Evolutionary conservation across 2,113 vertebrate genomes (phyloP), one percentile per base, ranked within the genome.

Genomic region (Chloropsis cyanopogon): DNA sequence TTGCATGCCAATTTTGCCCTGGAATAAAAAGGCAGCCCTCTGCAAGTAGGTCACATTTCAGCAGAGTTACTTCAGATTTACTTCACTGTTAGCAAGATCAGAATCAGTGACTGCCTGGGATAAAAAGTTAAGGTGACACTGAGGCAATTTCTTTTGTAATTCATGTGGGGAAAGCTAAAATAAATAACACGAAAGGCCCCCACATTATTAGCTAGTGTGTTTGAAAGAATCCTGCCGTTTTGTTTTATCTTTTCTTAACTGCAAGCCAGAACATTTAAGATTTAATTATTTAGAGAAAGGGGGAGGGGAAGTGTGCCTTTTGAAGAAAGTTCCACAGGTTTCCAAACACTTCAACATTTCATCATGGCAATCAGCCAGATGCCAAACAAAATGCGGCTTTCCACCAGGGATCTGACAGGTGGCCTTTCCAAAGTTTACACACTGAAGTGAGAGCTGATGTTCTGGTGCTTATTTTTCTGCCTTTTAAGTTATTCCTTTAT

Each of bases 391-490:
- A 96, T 96, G 93, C 94, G 47, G 88, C 87, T 96, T 97, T 96
- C 92, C 94, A 93, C 95, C 80, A 87, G 93, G 95, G 94, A 93
- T 97, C 94, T 97, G 96, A 97, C 96, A 97, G 96, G 97, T 97
- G 96, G 96, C 92, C 94, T 94, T 97, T 97, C 82, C 95, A 95
- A 92, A 95, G 95, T 97, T 97, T 97, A 97, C 96, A 95, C 94
- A 87, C 89, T 84, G 82, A 95, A 97, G 97, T 97, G 96, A 97
- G 95, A 97, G 96, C 88, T 95, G 97, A 96, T 96, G 95, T 95
- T 94, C 87, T 89, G 85, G 78, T 96, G 94, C 94, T 97, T 96
- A 87, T 96, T 97, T 96, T 96, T 95, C 91, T 96, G 82, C 88
- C 93, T 96, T 97, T 97, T 94, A 97, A 97, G 90, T 83, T 92